phyloP scores from a whole-genome alignment of 2,888 invertebrate genomes.

The Cepaea hortensis region DNA sequence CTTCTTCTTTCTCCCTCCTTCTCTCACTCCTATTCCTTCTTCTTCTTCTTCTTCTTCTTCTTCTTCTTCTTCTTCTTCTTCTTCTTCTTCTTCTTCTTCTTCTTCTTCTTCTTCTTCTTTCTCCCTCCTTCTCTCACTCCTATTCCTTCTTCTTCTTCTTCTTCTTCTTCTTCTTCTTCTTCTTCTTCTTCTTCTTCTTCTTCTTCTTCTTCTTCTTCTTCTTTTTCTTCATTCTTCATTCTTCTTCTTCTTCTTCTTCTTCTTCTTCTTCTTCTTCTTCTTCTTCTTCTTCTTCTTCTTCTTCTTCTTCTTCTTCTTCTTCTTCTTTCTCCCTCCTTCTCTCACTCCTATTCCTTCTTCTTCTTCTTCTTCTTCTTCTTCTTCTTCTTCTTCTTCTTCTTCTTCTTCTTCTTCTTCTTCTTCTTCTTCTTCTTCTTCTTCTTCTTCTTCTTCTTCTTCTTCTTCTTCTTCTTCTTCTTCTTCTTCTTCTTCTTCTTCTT shows the following conservation, averaged over 20 bases:
- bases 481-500: neutral
- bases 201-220: no score
- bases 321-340: no score
- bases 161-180: neutral
- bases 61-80: constrained; percentile 4
- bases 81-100: neutral
- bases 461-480: neutral
- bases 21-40: neutral
- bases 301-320: no score
- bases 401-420: neutral
- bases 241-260: neutral
- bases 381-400: neutral
- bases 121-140: no score
- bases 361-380: neutral
- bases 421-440: no score
- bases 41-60: neutral
- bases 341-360: neutral
- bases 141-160: neutral
- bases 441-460: neutral
- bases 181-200: neutral
- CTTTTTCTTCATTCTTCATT: no score
- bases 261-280: neutral
- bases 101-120: no score
- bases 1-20: neutral
- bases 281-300: neutral